These are phyloP conservation scores for Brachionus manjavacas DNA, from an alignment of 1,140 invertebrate genomes.

Conservation along the genomic window DNA sequence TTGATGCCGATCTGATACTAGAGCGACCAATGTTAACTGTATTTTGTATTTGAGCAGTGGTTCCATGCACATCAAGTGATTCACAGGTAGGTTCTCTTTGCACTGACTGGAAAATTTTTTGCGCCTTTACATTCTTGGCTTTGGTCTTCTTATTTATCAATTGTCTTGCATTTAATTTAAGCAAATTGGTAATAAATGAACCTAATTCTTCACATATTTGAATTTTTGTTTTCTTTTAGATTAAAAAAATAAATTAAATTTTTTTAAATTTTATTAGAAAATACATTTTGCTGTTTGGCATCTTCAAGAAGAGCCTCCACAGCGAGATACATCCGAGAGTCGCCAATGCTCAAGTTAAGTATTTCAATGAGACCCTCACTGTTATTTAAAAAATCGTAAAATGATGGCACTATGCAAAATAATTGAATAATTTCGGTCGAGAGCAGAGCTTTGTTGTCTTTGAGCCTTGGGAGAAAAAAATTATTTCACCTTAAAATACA, in stretches of 20 bases:
- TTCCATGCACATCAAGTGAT: background rate
- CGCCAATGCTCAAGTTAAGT: conserved; percentile 18
- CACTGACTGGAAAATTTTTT: background rate
- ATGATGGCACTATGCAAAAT: conserved; percentile 28
- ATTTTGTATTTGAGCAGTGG: conserved; percentile 18
- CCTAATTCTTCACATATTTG: conserved; percentile 30
- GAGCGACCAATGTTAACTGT: background rate
- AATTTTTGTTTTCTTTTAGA: conserved; percentile 7
- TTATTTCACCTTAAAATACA: background rate
- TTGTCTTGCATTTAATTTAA: conserved; percentile 20
- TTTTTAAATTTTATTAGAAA: too few species aligned
- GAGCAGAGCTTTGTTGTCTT: conserved; percentile 29
- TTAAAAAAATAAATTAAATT: background rate
- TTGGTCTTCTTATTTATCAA: conserved; percentile 7
- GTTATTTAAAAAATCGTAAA: background rate
- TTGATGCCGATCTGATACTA: background rate
- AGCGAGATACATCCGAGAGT: conserved; percentile 4
- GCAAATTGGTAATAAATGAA: conserved; percentile 18
- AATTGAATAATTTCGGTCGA: conserved; percentile 22
- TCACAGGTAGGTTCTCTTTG: background rate
- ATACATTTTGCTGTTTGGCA: conserved; percentile 12
- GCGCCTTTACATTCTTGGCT: background rate
- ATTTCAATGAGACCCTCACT: conserved; percentile 14
- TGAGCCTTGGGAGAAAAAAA: background rate
- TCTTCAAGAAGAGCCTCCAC: background rate